Evolutionary conservation across 2,113 vertebrate genomes (phyloP), one percentile per base, ranked within the genome.

Genomic region (Hymenochirus boettgeri): DNA sequence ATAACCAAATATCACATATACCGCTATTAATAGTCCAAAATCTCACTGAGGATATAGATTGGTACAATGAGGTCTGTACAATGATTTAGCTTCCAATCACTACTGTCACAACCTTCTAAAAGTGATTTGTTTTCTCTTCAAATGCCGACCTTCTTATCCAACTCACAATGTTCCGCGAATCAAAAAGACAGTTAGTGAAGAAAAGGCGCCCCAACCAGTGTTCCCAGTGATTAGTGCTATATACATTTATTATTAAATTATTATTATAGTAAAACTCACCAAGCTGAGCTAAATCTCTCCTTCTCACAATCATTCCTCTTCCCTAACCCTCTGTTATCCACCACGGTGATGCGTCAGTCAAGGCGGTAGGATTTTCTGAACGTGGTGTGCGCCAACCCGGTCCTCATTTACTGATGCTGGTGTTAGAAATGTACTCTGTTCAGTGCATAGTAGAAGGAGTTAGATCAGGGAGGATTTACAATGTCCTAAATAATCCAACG

Each of bases 401-500:
- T 9, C 15, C 1, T 35, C 15, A 2, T 9, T 12, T 9, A 35
- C 33, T 12, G 10, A 9, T 35, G 33, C 33, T 3, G 10, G 15
- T 1, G 15, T 3, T 1, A 12, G 10, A 13, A 12, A 35, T 11
- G 10, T 13, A 9, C 53, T 3, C 15, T 13, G 2, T 50, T 27
- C 39, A 54, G 33, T 39, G 57, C 62, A 10, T 24, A 59, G 22
- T 59, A 45, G 24, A 35, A 59, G 35, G 57, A 42, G 57, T 65
- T 65, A 4, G n/a, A 65, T 65, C 42, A 65, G 57, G 5, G 62
- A 33, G 5, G 62, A 65, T 22, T 65, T 65, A 2, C 62, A 53
- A 2, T 57, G 19, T 18, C 53, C 62, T 25, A 46, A n/a, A n/a
- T 13, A 57, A 31, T 8, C 62, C 62, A 12, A 65, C 57, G 21